Evolutionary conservation across 35 echinoderm and acorn worm genomes (phyloP).

Genomic region (Strongylocentrotus purpuratus): DNA sequence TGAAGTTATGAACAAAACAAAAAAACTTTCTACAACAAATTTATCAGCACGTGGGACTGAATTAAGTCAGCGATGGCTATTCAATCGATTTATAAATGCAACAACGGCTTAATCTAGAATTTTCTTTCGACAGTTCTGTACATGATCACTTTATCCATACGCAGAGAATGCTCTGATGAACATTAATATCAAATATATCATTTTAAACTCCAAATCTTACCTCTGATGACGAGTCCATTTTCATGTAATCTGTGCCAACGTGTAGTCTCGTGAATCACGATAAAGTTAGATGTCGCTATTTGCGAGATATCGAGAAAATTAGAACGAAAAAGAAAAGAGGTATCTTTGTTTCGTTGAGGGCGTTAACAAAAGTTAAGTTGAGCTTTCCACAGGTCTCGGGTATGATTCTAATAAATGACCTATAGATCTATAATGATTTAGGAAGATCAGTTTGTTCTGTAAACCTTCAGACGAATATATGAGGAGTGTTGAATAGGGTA

Average conservation of each 20-base stretch:
- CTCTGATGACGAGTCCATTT: constrained; percentile 32
- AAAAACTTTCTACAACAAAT: not conserved
- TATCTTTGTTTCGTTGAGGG: not conserved
- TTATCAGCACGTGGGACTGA: not conserved
- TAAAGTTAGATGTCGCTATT: not conserved
- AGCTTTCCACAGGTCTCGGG: too few relatives aligned
- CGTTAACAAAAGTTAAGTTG: not conserved
- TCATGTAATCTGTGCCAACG: constrained; percentile 20
- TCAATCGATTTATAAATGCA: not conserved
- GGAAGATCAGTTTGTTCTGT: too few relatives aligned
- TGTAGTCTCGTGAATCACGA: constrained; percentile 40
- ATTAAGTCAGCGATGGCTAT: not conserved
- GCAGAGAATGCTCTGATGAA: not conserved
- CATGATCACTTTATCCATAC: not conserved
- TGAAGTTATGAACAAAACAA: not conserved
- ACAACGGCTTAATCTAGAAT: not conserved
- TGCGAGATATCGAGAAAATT: not conserved
- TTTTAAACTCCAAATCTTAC: not conserved
- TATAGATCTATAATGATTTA: too few relatives aligned
- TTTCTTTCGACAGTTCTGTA: not conserved
- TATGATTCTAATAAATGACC: too few relatives aligned
- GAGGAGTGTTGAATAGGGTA: too few relatives aligned
- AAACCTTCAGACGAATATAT: too few relatives aligned
- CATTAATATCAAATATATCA: not conserved
- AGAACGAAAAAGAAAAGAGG: not conserved